Evolutionary conservation across 2,797 vertebrate species (phyloP).

Genomic region (Sebastolobus altivelis): DNA sequence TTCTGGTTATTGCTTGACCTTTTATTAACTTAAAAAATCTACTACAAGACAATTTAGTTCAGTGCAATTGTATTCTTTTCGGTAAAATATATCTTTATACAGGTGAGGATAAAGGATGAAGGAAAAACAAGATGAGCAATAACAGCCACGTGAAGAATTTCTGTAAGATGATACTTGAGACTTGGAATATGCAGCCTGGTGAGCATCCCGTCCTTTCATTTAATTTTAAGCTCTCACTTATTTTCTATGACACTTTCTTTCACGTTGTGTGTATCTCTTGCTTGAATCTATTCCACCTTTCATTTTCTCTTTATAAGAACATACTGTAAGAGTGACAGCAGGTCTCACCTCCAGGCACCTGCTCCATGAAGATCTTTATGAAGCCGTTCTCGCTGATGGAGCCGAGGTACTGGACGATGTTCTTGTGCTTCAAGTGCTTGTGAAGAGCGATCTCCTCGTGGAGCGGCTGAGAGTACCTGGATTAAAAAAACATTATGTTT

Average conservation of each 20-base stretch:
- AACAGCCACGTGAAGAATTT: not conserved
- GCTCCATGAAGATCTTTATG: conserved; percentile 99
- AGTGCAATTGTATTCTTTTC: not conserved
- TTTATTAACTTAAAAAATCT: not conserved
- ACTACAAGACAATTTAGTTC: not conserved
- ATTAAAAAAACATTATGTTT: not conserved
- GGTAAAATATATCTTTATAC: not conserved
- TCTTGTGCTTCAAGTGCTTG: conserved; percentile 98
- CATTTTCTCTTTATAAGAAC: not conserved
- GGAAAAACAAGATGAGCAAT: not conserved
- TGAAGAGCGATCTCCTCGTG: conserved; percentile 99
- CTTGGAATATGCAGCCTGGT: not conserved
- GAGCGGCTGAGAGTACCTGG: conserved; percentile 96
- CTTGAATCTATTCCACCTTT: not conserved
- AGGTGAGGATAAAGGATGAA: not conserved
- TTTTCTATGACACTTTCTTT: not conserved
- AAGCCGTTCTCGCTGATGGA: conserved; percentile 98
- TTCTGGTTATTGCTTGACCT: not conserved
- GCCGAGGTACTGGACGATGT: conserved; percentile 98
- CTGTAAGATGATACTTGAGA: not conserved
- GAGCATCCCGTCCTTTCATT: not conserved
- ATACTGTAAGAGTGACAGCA: not conserved
- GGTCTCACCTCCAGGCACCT: conserved; percentile 95
- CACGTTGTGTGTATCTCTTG: too few relatives aligned
- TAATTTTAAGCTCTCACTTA: not conserved